Evolutionary conservation across 2,888 invertebrate species (phyloP).

Genomic region (Malacosoma neustria): DNA sequence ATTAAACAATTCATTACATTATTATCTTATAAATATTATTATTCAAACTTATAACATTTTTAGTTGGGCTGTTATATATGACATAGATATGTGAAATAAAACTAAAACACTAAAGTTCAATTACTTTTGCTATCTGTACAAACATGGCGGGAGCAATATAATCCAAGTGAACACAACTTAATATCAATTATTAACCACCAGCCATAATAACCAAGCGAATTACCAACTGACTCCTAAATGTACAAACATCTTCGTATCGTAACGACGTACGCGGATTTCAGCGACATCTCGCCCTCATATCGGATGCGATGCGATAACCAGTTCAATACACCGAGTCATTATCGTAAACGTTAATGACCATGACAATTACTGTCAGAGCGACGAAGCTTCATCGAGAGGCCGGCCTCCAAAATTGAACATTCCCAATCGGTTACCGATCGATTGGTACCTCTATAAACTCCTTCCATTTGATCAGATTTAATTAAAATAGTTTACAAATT

Average conservation of each 20-base stretch:
- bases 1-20: too few relatives aligned
- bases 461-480: constrained; percentile 52
- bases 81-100: too few relatives aligned
- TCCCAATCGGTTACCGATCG: constrained; percentile 48
- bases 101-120: not conserved
- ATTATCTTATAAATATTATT: too few relatives aligned
- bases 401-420: constrained; percentile 49
- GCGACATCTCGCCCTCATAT: constrained; percentile 39
- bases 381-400: constrained; percentile 43
- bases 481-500: too few relatives aligned
- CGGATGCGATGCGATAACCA: constrained; percentile 41
- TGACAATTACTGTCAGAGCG: constrained; percentile 54
- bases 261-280: constrained; percentile 26
- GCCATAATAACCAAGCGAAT: constrained; percentile 22
- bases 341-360: constrained; percentile 71
- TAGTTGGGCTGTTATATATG: too few relatives aligned
- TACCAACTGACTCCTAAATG: constrained; percentile 11
- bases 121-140: not conserved
- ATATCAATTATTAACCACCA: constrained; percentile 25
- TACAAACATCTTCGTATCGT: constrained; percentile 2
- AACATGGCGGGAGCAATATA: not conserved
- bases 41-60: too few relatives aligned
- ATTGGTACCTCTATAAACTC: constrained; percentile 59
- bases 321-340: constrained; percentile 62
- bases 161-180: constrained; percentile 8